Evolutionary conservation across 2,888 invertebrate genomes (phyloP).

Genomic region (Neuroscelio doddi): DNA sequence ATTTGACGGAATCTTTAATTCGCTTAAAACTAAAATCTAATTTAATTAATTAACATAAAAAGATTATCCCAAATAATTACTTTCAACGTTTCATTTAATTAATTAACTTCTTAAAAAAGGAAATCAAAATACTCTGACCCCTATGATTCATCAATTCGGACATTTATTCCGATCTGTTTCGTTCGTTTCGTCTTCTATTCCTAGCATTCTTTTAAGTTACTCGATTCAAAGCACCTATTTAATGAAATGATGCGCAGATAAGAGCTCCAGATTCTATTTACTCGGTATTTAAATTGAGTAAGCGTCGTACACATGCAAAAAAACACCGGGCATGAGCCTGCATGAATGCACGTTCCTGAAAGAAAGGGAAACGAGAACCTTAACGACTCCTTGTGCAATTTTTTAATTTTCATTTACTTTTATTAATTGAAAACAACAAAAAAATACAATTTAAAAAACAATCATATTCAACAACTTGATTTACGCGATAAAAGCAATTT

Average conservation of each 20-base stretch:
- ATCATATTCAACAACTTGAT: too few species aligned
- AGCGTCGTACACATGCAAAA: constrained; percentile 42
- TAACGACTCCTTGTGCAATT: constrained; percentile 41
- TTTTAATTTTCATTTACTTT: constrained; percentile 9
- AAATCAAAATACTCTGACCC: too few species aligned
- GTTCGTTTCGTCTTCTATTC: constrained; percentile 18
- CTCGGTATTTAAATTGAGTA: constrained; percentile 38
- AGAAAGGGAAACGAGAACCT: constrained; percentile 45
- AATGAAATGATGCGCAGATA: constrained; percentile 63
- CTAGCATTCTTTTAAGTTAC: constrained; percentile 43
- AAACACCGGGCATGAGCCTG: constrained; percentile 31
- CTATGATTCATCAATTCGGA: too few species aligned
- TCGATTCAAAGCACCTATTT: constrained; percentile 47
- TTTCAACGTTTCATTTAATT: too few species aligned
- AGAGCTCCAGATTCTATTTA: constrained; percentile 51
- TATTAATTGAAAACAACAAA: not conserved
- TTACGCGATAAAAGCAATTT: too few species aligned
- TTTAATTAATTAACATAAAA: too few species aligned
- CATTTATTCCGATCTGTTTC: constrained; percentile 29
- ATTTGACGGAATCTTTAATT: too few species aligned
- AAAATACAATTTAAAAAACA: constrained; percentile 2
- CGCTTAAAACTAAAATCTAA: too few species aligned
- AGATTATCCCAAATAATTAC: too few species aligned
- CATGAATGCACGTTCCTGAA: constrained; percentile 41
- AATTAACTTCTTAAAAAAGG: too few species aligned